Evolutionary conservation across 2,797 vertebrate species (phyloP), one percentile per base, ranked within the genome.

Genomic region (Chanos chanos): DNA sequence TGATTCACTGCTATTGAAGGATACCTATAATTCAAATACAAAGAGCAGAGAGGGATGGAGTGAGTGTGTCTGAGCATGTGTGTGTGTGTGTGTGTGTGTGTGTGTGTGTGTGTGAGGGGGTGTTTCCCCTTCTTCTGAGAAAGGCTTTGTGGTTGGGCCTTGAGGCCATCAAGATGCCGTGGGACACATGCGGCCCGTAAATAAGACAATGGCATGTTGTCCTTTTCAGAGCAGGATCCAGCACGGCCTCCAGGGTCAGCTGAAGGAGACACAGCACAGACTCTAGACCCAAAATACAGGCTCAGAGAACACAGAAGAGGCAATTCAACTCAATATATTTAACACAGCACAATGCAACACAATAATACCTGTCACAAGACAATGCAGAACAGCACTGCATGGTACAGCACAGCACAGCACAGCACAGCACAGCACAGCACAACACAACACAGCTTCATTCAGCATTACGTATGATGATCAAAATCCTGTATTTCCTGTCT

Each of bases 201-300:
- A 87, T 86, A 84, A 87, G 81, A 83, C 78, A 73, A 73, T 73
- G 81, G 78, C 74, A 83, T 80, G 81, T 81, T 78, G 80, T 84
- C 83, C 83, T 85, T 77, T 85, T 82, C 62, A 53, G 58, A 70
- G 54, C 65, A 70, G 52, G 69, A 57, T 55, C 63, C 50, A 56
- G 40, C 59, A 76, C 44, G 16, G 16, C 58, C 53, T n/a, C 36
- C 12, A 56, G 81, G 85, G 86, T 88, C 79, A 83, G 66, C 72
- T 78, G 51, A 84, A 88, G 85, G 84, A 81, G 79, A 81, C 62
- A 50, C 22, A 16, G 34, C 30, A 55, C 48, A 50, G 67, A 62
- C 52, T 51, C 57, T 69, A 51, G 27, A 7, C 13, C 60, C 22
- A 24, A 64, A 18, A 43, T 27, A 62, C 30, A 53, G 13, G 44